These are phyloP conservation scores for Theristicus caerulescens DNA, from an alignment of 2,113 vertebrate genomes.

Conservation along the genomic window DNA sequence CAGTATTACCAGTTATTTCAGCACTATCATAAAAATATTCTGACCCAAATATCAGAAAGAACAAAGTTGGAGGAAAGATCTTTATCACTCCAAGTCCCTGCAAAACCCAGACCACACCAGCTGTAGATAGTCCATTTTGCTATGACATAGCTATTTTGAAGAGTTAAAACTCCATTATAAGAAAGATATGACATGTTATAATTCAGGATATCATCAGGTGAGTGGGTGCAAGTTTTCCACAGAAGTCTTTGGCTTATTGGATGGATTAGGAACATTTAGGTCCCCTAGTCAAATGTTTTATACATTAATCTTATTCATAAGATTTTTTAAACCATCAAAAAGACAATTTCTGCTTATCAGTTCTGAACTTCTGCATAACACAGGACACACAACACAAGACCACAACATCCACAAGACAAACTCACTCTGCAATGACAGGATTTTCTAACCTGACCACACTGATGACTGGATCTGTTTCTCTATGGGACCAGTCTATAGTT, in stretches of 20 bases:
- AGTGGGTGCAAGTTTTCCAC: background rate
- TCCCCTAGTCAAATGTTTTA: background rate
- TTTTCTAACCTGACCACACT: background rate
- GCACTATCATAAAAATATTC: background rate
- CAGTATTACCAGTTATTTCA: background rate
- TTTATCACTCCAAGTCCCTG: background rate
- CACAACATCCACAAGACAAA: background rate
- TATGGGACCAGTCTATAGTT: background rate
- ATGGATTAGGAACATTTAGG: background rate
- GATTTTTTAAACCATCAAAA: background rate
- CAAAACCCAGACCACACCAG: fast-evolving
- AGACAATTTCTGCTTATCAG: background rate
- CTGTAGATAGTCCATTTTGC: background rate
- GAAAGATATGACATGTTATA: background rate
- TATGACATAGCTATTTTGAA: background rate
- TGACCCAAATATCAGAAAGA: background rate
- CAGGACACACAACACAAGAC: background rate
- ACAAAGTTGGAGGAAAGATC: background rate
- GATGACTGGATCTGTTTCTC: background rate
- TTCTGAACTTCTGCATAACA: background rate
- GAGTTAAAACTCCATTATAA: background rate
- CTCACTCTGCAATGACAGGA: background rate
- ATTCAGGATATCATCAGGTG: background rate
- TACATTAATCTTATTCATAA: background rate
- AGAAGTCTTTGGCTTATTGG: background rate